Conservation (phyloP, 2,888 invertebrate genomes). For the Dusona sp. region DNA sequence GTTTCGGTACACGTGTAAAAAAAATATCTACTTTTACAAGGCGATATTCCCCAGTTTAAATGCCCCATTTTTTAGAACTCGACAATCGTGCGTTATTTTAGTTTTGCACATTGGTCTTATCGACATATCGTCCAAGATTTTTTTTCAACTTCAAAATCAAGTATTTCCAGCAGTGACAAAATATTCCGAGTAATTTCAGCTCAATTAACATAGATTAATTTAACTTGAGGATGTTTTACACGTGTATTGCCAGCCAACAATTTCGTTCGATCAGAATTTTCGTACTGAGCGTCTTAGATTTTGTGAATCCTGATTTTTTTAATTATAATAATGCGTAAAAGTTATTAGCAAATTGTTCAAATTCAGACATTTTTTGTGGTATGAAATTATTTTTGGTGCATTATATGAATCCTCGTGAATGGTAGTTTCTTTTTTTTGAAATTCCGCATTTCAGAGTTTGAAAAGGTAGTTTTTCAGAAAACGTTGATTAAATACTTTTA, state of each 20-base stretch:
- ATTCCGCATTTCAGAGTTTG: too few species aligned
- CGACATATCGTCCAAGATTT: neutral
- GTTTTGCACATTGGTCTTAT: neutral
- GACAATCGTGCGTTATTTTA: neutral
- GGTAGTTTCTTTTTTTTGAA: neutral
- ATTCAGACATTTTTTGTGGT: neutral
- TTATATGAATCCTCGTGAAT: neutral
- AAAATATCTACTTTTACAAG: conserved; percentile 5
- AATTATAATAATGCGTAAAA: neutral
- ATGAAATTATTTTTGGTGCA: neutral
- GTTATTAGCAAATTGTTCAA: neutral
- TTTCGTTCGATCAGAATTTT: neutral
- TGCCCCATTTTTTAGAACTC: neutral
- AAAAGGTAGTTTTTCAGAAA: too few species aligned
- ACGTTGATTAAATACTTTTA: too few species aligned
- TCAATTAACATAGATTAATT: neutral
- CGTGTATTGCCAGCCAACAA: neutral
- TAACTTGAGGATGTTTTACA: neutral
- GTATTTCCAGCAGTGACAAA: neutral
- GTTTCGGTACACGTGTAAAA: neutral
- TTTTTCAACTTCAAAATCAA: neutral
- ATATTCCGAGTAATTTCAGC: neutral
- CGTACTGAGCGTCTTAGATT: neutral
- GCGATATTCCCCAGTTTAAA: neutral
- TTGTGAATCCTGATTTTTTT: neutral